Percentiles rank a stretch among this genome's conserved stretches.
Evolutionary conservation across 2,113 vertebrate genomes (phyloP).

Genomic region (Mola mola): DNA sequence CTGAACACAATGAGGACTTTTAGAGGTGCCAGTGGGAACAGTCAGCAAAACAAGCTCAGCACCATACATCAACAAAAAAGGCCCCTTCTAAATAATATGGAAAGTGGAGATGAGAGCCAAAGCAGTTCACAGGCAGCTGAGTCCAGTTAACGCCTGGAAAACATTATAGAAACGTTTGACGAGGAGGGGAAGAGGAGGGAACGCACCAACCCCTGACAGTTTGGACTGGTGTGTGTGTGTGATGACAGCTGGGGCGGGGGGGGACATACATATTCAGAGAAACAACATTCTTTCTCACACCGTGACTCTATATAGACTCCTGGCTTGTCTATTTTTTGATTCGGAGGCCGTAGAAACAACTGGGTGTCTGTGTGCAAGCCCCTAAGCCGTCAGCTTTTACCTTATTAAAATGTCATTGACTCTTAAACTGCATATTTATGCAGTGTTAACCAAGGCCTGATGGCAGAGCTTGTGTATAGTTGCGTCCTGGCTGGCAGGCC

Average conservation of each 20-base stretch:
- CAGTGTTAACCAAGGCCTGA: slow-evolving; percentile 73
- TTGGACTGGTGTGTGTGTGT: slow-evolving; percentile 37
- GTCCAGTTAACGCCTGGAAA: slow-evolving; percentile 83
- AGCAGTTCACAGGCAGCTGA: slow-evolving; percentile 80
- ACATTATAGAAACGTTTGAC: slow-evolving; percentile 72
- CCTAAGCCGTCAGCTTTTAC: slow-evolving; percentile 71
- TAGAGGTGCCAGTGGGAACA: slow-evolving; percentile 53
- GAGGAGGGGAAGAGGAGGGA: slow-evolving; percentile 13
- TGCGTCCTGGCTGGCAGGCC: slow-evolving; percentile 58
- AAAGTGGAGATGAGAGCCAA: slow-evolving; percentile 79
- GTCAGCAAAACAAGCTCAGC: slow-evolving; percentile 61
- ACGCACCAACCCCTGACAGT: slow-evolving; percentile 57
- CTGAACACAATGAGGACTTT: slow-evolving; percentile 86
- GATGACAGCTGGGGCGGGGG: slow-evolving; percentile 63
- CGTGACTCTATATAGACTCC: slow-evolving; percentile 45
- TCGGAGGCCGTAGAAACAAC: slow-evolving; percentile 60
- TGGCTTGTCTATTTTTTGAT: slow-evolving; percentile 44
- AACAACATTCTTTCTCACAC: slow-evolving; percentile 64
- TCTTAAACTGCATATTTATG: slow-evolving; percentile 82
- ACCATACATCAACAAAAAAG: slow-evolving; percentile 68
- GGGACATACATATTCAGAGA: slow-evolving; percentile 58
- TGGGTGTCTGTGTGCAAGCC: slow-evolving; percentile 67
- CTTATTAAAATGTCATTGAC: slow-evolving; percentile 84
- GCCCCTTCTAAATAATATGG: slow-evolving; percentile 67
- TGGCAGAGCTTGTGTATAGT: slow-evolving; percentile 62